A percentile compares a stretch with the other conserved stretches of the same genome.
These are phyloP conservation scores for Macroglossus sobrinus DNA, from an alignment of 2,113 vertebrate species.

Conservation along the genomic window DNA sequence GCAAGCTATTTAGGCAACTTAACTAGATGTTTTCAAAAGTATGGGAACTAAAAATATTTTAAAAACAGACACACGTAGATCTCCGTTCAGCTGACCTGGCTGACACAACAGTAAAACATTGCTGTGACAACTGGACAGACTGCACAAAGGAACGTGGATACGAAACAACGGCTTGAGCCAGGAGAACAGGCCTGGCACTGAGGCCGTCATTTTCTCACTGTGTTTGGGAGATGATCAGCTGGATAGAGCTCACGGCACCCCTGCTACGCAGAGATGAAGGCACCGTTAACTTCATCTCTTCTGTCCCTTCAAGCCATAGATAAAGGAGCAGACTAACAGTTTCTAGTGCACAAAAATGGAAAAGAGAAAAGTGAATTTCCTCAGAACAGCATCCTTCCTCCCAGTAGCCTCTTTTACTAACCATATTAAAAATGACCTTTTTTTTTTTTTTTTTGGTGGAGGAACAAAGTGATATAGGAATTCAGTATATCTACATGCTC, in stretches of 20 bases:
- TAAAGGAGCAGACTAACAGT: neutral
- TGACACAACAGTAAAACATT: neutral
- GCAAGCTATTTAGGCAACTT: constrained; percentile 54
- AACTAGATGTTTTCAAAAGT: constrained; percentile 48
- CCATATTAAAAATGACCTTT: neutral
- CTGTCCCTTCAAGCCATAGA: neutral
- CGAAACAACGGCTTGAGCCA: neutral
- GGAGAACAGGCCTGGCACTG: neutral
- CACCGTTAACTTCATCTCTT: neutral
- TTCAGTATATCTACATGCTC: neutral
- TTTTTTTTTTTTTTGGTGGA: neutral
- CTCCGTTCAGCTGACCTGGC: neutral
- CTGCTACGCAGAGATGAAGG: neutral
- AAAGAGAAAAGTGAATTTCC: neutral
- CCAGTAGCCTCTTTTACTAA: neutral
- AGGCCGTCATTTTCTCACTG: neutral
- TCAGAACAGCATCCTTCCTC: fast-evolving
- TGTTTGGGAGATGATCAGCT: neutral
- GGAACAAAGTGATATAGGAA: neutral
- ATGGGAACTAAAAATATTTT: constrained; percentile 52
- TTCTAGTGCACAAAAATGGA: neutral
- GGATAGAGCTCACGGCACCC: fast-evolving
- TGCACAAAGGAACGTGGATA: fast-evolving
- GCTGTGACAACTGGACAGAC: neutral
- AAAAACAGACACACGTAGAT: constrained; percentile 2